These are phyloP conservation scores for Caenorhabditis briggsae DNA, from an alignment of 1,140 invertebrate genomes.

Conservation along the genomic window DNA sequence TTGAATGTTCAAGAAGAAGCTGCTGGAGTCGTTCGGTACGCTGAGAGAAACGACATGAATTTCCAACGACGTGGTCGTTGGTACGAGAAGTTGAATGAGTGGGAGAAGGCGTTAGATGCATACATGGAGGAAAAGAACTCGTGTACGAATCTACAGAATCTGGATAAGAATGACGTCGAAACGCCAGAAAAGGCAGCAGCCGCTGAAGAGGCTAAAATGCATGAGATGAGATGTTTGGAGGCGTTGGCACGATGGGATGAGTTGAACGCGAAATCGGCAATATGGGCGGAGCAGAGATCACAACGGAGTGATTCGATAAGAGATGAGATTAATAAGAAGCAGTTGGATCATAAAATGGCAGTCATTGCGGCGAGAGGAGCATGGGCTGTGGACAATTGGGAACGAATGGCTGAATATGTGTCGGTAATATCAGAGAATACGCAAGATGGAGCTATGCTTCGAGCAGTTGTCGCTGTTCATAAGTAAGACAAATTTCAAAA, in stretches of 20 bases:
- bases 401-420: constrained; percentile 53
- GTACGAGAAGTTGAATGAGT: constrained; percentile 99
- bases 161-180: neutral
- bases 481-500: neutral
- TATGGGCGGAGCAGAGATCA: constrained; percentile 30
- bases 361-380: constrained; percentile 87
- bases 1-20: constrained; percentile 97
- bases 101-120: constrained; percentile 90
- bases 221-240: constrained; percentile 95
- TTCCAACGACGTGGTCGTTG: constrained; percentile 88
- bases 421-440: constrained; percentile 58
- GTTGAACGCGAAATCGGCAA: constrained; percentile 62
- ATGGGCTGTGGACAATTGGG: constrained; percentile 84
- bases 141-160: neutral
- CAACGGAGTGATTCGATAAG: constrained; percentile 38
- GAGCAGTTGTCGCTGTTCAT: constrained; percentile 60
- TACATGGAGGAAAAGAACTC: constrained; percentile 26
- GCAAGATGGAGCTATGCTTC: constrained; percentile 58
- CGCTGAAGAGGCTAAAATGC: constrained; percentile 88
- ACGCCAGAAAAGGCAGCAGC: constrained; percentile 64
- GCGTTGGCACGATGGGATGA: constrained; percentile 93
- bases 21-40: constrained; percentile 89
- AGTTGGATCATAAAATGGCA: constrained; percentile 51
- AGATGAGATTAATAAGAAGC: constrained; percentile 44
- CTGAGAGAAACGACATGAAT: constrained; percentile 82